phyloP scores from a whole-genome alignment of 2,113 vertebrate species.

The Cygnus buccinator region DNA sequence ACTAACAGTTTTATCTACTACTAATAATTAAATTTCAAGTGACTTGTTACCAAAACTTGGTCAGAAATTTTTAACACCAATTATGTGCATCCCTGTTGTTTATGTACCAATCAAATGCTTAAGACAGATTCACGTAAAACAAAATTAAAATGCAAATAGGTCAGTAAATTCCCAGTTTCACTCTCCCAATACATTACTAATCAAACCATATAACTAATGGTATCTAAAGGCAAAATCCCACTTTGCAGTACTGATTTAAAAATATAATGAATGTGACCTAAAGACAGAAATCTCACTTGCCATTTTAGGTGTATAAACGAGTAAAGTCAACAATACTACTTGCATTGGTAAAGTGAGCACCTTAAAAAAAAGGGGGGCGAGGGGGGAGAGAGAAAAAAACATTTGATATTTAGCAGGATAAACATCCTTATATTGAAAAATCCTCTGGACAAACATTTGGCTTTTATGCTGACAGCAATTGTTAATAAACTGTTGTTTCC shows the following conservation, averaged over 20 bases:
- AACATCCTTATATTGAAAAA: not conserved
- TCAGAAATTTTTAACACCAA: not conserved
- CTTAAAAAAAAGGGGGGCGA: no score
- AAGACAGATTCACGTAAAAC: not conserved
- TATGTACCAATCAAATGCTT: not conserved
- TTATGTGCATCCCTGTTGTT: not conserved
- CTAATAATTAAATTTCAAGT: not conserved
- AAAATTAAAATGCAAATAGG: not conserved
- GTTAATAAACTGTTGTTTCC: not conserved
- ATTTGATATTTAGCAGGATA: not conserved
- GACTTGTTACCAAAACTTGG: not conserved
- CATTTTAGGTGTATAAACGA: not conserved
- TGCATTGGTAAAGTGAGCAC: not conserved
- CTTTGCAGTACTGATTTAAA: not conserved
- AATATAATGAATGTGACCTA: not conserved
- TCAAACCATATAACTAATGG: not conserved
- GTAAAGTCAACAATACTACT: not conserved
- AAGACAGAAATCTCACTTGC: not conserved
- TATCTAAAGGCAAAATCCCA: not conserved
- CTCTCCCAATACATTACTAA: not conserved
- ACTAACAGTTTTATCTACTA: not conserved
- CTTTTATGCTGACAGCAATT: not conserved
- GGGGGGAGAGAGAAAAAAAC: not conserved
- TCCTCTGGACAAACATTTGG: not conserved
- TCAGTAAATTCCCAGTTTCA: not conserved